Conservation (phyloP, 1,140 invertebrate genomes). For the Doryteuthis pealeii region DNA sequence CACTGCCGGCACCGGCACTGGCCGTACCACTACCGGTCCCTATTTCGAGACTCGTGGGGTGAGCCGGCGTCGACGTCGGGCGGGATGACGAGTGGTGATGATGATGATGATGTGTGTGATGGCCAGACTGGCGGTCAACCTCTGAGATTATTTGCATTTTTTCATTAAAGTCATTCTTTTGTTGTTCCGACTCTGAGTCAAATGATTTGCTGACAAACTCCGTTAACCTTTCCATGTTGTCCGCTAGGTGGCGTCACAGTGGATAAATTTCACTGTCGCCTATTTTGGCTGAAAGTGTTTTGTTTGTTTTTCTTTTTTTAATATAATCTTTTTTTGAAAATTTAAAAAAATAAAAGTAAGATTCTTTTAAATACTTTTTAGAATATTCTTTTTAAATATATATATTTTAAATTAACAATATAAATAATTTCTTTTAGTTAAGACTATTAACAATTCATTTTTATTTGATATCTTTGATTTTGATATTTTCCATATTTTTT, state of each 20-base stretch:
- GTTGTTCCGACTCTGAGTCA: constrained; percentile 11
- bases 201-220: constrained; percentile 32
- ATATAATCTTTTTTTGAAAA: too few species aligned
- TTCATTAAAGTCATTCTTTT: constrained; percentile 1
- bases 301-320: too few species aligned
- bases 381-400: too few species aligned
- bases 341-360: too few species aligned
- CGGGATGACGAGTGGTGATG: neutral
- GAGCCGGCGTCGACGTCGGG: neutral
- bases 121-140: neutral
- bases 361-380: too few species aligned
- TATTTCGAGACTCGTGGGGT: neutral
- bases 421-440: too few species aligned
- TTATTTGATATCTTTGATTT: too few species aligned
- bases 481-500: too few species aligned
- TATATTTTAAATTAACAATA: too few species aligned
- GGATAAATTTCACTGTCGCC: constrained; percentile 21
- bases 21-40: neutral
- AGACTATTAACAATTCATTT: too few species aligned
- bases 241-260: constrained; percentile 4
- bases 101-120: neutral
- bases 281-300: too few species aligned
- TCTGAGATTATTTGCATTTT: constrained; percentile 2
- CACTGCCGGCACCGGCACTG: neutral
- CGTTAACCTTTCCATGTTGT: constrained; percentile 25